Base-by-base conservation (phyloP, 2,797 vertebrate species). In the Cichlasoma orientale region DNA sequence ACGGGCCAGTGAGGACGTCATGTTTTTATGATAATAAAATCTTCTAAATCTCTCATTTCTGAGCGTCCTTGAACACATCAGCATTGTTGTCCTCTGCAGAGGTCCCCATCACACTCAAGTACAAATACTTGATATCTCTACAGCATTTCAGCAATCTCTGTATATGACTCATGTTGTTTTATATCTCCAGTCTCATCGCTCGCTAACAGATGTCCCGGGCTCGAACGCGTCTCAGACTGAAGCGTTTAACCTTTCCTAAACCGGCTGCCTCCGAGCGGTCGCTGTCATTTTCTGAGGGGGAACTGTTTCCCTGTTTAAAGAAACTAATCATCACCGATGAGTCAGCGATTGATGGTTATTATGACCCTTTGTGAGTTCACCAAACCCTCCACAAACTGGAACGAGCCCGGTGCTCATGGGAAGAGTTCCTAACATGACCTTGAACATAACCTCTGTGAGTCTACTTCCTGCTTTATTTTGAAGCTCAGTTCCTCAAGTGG, bases 181-280 rank as follows among this genome's bases (percentile, higher is more conserved):
- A 33, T 66, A 71, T 53, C 25, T 4, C 36, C 33, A 0, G 52
- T 23, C 70, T 83, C 79, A 83, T 86, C 80, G 4, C 63, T 1
- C 61, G 1, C 54, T 29, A 54, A 52, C 84, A 89, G 77, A 75
- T 12, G 77, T 57, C 47, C 18, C 9, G 7, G 12, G 5, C 61
- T 47, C 0, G 16, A 52, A 12, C 63, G 1, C 2, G 21, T 27
- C 74, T 72, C 58, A n/a, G 54, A 18, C n/a, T 68, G 71, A 73
- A 74, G 77, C 10, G 72, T 80, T 78, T 80, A 74, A 86, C 87
- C 84, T 86, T 75, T 74, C 72, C 71, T 61, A 3, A 72, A 74
- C 1, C 7, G 77, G 56, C 78, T 54, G 68, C 55, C 4, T 77
- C 33, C 6, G n/a, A 84, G 66, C 53, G 1, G 31, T 47, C 1